Percentiles rank a stretch among this genome's conserved stretches.
These are phyloP conservation scores for Struthio camelus DNA, from an alignment of 2,113 vertebrate genomes.

Conservation along the genomic window DNA sequence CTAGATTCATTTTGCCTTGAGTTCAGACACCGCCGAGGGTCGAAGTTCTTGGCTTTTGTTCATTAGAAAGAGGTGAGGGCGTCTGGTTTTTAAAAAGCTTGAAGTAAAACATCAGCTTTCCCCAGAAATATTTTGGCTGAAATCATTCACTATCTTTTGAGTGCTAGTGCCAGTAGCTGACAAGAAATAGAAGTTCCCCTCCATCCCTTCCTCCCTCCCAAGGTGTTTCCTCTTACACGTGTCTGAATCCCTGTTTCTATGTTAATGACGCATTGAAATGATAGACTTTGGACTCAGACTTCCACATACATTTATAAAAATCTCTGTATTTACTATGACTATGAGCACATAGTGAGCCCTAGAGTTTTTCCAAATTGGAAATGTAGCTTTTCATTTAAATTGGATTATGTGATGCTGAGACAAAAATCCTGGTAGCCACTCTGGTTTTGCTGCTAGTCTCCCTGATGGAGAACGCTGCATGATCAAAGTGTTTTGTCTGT, in stretches of 20 bases:
- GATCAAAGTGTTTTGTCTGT: not conserved
- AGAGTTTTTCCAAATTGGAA: not conserved
- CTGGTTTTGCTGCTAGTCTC: not conserved
- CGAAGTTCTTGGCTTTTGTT: not conserved
- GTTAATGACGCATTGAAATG: not conserved
- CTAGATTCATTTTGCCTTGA: not conserved
- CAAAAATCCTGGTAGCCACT: not conserved
- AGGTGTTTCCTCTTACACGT: not conserved
- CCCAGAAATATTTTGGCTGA: not conserved
- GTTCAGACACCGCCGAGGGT: not conserved
- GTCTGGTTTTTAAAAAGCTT: not conserved
- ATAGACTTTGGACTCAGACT: not conserved
- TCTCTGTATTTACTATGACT: not conserved
- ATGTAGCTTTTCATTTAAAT: not conserved
- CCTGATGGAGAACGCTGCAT: not conserved
- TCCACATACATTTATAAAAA: not conserved
- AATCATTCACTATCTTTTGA: not conserved
- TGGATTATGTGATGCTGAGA: not conserved
- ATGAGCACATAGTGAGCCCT: not conserved
- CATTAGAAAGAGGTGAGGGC: not conserved
- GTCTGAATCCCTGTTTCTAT: not conserved
- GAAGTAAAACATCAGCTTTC: not conserved
- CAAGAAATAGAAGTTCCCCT: not conserved
- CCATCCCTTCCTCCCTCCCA: not conserved
- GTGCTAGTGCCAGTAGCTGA: not conserved